Conservation (phyloP, 2,797 vertebrate species). For the Coracias cyanogaster region DNA sequence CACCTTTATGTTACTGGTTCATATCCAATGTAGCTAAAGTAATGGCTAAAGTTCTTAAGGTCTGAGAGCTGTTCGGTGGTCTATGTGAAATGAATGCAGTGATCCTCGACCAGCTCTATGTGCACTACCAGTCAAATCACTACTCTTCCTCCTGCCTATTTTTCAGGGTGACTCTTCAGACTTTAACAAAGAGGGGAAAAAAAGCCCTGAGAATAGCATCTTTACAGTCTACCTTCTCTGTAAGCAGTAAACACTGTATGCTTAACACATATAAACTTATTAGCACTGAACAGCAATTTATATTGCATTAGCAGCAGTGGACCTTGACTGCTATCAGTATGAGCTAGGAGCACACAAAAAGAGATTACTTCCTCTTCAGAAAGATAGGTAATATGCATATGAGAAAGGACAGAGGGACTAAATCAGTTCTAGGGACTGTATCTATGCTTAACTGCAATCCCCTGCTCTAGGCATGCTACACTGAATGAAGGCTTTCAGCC, state of each 20-base stretch:
- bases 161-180: not conserved
- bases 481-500: not conserved
- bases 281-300: not conserved
- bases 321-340: not conserved
- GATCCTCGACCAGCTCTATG: not conserved
- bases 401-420: not conserved
- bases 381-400: not conserved
- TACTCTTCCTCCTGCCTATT: not conserved
- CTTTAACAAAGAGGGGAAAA: not conserved
- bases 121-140: not conserved
- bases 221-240: not conserved
- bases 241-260: not conserved
- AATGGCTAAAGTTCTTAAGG: not conserved
- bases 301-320: not conserved
- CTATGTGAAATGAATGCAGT: not conserved
- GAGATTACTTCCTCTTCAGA: not conserved
- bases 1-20: not conserved
- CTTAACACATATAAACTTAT: not conserved
- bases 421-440: not conserved
- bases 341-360: not conserved
- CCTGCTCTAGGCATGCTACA: not conserved
- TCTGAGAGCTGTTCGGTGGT: not conserved
- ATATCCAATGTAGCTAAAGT: not conserved
- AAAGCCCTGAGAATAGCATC: not conserved
- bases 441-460: not conserved